Evolutionary conservation across 2,888 invertebrate genomes (phyloP), one percentile per base, ranked within the genome.

Genomic region (Aspidiotus destructor): DNA sequence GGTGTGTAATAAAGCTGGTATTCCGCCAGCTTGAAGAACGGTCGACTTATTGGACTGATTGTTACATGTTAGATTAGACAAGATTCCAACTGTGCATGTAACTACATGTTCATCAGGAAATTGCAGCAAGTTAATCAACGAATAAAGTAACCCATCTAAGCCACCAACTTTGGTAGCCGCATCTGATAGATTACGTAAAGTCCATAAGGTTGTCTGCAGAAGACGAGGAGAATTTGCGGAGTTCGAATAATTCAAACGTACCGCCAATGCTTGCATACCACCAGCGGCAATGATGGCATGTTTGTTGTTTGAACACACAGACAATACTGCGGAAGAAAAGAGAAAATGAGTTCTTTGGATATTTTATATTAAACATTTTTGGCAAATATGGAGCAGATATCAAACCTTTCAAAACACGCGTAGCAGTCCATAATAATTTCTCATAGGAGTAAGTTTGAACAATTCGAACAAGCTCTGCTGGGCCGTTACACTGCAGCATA

Each of bases 1-100:
- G 7, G 97, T 96, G 73, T 93, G 87, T 8, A 98, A 93, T 11
- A 99, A 83, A 0, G 96, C 95, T 77, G 97, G 96, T 69, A 99
- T 94, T 41, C 99, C 99, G 68, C 95, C 94, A 10, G 93, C 91
- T 73, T 80, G 80, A 73, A 79, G 80, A 2, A 79, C 77, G 67
- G 79, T 80, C 57, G 94, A 90, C 82, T 98, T 99, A 79, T 99
- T 99, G 70, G 93, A 87, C 77, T 96, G 94, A 81, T 99, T 99
- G 81, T 99, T 99, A 82, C 99, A 99, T 7, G 99, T 99, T 78
- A 99, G 82, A 80, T 99, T 99, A 61, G 96, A 97, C 60, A 99
- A 82, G 73, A 99, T 99, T 60, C 99, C 99, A 69, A 98, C 97
- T 48, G 97, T 94, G 77, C 98, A 99, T 8, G 97, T 96, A 68